A percentile compares a stretch with the other conserved stretches of the same genome.
Evolutionary conservation across 2,113 vertebrate genomes (phyloP).

Genomic region (Phaethornis superciliosus): DNA sequence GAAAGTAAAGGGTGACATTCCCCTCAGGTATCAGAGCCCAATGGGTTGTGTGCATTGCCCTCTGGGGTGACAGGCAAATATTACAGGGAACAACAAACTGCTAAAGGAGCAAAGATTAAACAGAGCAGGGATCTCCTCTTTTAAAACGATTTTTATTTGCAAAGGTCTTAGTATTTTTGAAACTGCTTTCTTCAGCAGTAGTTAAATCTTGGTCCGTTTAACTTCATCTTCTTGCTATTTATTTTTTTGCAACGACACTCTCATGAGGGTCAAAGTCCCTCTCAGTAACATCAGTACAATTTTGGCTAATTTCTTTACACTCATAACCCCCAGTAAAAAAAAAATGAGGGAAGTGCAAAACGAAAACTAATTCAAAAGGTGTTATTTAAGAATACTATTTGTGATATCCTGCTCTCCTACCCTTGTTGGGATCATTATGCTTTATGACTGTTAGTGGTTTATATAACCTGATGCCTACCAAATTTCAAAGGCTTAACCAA

Average conservation of each 20-base stretch:
- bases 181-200: background rate
- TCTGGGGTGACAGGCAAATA: background rate
- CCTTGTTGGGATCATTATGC: background rate
- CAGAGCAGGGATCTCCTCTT: background rate
- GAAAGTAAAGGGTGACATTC: background rate
- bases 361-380: background rate
- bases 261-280: background rate
- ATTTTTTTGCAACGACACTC: background rate
- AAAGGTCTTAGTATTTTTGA: background rate
- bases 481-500: background rate
- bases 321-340: background rate
- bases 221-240: background rate
- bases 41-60: slow-evolving; percentile 4
- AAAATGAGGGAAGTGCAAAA: background rate
- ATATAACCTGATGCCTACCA: background rate
- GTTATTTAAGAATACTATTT: background rate
- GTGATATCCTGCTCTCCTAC: background rate
- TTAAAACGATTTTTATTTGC: background rate
- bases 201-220: background rate
- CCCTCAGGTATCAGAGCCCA: background rate
- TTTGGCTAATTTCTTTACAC: background rate
- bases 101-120: background rate
- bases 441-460: background rate
- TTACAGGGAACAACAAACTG: background rate
- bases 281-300: background rate